phyloP scores from a whole-genome alignment of 2,888 invertebrate genomes.

The Hylaea fasciaria region DNA sequence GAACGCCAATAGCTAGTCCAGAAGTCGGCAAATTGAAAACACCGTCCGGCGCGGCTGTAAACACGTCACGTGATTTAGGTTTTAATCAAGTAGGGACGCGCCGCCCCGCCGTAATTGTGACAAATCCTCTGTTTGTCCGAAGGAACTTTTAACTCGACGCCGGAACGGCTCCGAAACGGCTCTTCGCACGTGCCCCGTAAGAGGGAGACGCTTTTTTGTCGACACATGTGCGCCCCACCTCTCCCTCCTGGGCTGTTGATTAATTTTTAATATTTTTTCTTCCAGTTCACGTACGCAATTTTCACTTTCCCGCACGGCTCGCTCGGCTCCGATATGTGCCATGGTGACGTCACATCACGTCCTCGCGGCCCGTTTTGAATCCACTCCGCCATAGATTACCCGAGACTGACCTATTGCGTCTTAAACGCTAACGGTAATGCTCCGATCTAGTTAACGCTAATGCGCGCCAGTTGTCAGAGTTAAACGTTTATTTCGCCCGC shows the following conservation, averaged over 20 bases:
- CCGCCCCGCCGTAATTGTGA: slow-evolving; percentile 83
- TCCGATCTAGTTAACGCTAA: slow-evolving; percentile 68
- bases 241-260: slow-evolving; percentile 69
- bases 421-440: slow-evolving; percentile 45
- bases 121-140: slow-evolving; percentile 85
- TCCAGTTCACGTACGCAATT: slow-evolving; percentile 84
- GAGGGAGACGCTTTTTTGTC: slow-evolving; percentile 82
- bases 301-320: slow-evolving; percentile 78
- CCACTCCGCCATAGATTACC: slow-evolving; percentile 12
- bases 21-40: slow-evolving; percentile 84
- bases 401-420: slow-evolving; percentile 22
- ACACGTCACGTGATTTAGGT: slow-evolving; percentile 86
- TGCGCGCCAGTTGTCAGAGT: slow-evolving; percentile 68
- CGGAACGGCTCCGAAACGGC: slow-evolving; percentile 77
- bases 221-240: slow-evolving; percentile 79
- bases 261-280: slow-evolving; percentile 85
- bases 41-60: slow-evolving; percentile 83
- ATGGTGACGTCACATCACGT: slow-evolving; percentile 36
- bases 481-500: slow-evolving; percentile 80
- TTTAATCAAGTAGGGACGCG: slow-evolving; percentile 85
- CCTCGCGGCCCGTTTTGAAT: slow-evolving; percentile 8
- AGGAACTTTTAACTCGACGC: slow-evolving; percentile 82
- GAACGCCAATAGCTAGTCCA: slow-evolving; percentile 80
- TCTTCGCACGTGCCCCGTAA: slow-evolving; percentile 78
- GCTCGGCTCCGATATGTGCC: slow-evolving; percentile 52